Evolutionary conservation across 1,140 invertebrate species (phyloP).

Genomic region (Ooceraea biroi): DNA sequence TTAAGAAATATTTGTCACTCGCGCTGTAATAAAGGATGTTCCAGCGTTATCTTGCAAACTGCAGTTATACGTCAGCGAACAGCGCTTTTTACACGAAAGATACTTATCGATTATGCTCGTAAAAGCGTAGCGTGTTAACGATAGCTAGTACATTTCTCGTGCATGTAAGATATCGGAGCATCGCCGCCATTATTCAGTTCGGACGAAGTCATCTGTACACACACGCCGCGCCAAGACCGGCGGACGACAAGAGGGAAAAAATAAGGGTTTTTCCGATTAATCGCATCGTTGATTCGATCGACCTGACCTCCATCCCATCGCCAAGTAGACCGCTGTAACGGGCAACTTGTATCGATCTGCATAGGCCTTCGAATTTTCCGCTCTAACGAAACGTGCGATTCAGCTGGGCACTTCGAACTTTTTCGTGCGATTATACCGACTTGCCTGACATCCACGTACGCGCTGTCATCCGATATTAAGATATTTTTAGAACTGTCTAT

Average conservation of each 20-base stretch:
- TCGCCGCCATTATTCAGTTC: constrained; percentile 17
- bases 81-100: background rate
- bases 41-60: background rate
- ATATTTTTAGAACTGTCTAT: background rate
- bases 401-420: constrained; percentile 59
- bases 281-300: constrained; percentile 63
- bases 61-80: background rate
- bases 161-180: constrained; percentile 33
- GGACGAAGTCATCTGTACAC: background rate
- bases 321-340: constrained; percentile 65
- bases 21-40: background rate
- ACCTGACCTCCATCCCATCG: constrained; percentile 54
- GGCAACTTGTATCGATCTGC: constrained; percentile 59
- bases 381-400: constrained; percentile 66
- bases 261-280: constrained; percentile 61
- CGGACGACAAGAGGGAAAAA: constrained; percentile 26
- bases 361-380: constrained; percentile 73
- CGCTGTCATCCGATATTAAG: background rate
- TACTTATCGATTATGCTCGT: constrained; percentile 42
- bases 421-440: constrained; percentile 17
- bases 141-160: constrained; percentile 35
- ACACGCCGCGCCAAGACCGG: constrained; percentile 13
- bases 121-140: constrained; percentile 19
- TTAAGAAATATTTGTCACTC: background rate
- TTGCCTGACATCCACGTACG: background rate